Evolutionary conservation across 2,113 vertebrate species (phyloP).

Genomic region (Centropristis striata): DNA sequence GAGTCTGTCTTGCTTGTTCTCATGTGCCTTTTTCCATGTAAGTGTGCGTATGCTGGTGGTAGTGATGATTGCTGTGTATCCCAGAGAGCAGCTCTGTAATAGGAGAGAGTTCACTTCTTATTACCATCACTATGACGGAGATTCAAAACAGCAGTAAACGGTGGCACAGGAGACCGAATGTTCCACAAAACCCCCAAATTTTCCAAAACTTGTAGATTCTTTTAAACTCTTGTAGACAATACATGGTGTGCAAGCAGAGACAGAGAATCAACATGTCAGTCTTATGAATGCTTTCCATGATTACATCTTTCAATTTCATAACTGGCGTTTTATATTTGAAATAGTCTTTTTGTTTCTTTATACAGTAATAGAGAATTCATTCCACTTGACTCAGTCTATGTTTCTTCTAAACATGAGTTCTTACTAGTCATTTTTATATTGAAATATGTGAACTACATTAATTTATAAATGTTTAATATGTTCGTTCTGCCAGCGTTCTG

Average conservation of each 20-base stretch:
- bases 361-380: not conserved
- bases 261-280: not conserved
- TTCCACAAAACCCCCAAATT: constrained; percentile 34
- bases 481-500: not conserved
- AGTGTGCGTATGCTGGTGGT: constrained; percentile 6
- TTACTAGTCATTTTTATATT: not conserved
- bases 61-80: constrained; percentile 56
- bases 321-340: constrained; percentile 1
- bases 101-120: constrained; percentile 32
- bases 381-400: not conserved
- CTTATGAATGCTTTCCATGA: constrained; percentile 13
- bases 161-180: constrained; percentile 41
- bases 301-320: not conserved
- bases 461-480: not conserved
- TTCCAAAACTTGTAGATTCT: constrained; percentile 51
- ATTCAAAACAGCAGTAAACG: constrained; percentile 55
- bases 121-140: constrained; percentile 61
- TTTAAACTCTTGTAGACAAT: constrained; percentile 34
- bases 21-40: not conserved
- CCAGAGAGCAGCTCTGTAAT: constrained; percentile 51
- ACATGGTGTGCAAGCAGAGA: constrained; percentile 13
- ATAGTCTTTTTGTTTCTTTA: not conserved
- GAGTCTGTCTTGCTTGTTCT: constrained; percentile 15
- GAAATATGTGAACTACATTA: not conserved
- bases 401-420: not conserved